Conservation (phyloP, 2,888 invertebrate species). For the Apamea epomidion region DNA sequence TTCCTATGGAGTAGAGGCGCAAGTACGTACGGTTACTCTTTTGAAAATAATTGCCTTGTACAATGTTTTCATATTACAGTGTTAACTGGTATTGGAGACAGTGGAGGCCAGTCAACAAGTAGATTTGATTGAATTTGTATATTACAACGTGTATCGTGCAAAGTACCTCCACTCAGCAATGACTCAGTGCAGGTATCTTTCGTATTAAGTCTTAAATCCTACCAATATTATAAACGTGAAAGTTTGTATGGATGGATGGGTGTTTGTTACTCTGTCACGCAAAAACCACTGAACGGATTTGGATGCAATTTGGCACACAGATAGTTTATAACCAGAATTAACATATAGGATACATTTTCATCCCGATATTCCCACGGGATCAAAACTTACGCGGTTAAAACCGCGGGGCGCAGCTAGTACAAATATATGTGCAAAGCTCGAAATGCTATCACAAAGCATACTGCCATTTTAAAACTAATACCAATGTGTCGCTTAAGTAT, state of each 20-base stretch:
- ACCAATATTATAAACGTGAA: too few relatives aligned
- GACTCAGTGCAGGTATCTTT: not conserved
- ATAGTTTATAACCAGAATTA: too few relatives aligned
- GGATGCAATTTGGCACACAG: too few relatives aligned
- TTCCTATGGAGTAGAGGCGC: not conserved
- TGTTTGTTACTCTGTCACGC: too few relatives aligned
- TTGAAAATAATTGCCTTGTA: too few relatives aligned
- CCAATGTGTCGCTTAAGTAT: conserved; percentile 40
- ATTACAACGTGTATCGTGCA: not conserved
- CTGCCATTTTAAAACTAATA: conserved; percentile 25
- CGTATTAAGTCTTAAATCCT: not conserved
- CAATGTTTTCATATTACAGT: not conserved
- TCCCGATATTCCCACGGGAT: too few relatives aligned
- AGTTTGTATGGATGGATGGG: too few relatives aligned
- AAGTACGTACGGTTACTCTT: not conserved
- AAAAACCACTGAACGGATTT: too few relatives aligned
- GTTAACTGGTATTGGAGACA: too few relatives aligned
- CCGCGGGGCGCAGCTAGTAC: too few relatives aligned
- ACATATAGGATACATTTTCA: too few relatives aligned
- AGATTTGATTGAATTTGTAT: not conserved
- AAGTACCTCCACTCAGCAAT: not conserved
- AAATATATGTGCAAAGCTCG: not conserved
- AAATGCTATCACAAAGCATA: conserved; percentile 14
- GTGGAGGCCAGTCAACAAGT: not conserved
- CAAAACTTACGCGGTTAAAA: too few relatives aligned